phyloP scores from a whole-genome alignment of 2,888 invertebrate species.

The Pyrgus malvae region DNA sequence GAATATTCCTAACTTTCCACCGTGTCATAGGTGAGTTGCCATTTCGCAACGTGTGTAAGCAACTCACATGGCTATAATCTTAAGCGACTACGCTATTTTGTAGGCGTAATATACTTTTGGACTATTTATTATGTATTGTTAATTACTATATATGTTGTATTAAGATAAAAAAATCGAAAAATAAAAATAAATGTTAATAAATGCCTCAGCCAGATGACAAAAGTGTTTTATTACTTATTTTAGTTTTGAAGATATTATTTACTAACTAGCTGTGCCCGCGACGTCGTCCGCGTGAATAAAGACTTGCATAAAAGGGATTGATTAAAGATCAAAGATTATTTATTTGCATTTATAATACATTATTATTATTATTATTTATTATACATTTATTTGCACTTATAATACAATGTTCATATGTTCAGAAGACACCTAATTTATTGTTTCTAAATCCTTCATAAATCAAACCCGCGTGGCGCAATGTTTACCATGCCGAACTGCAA shows the following conservation, averaged over 20 bases:
- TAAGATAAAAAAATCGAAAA: slow-evolving; percentile 78
- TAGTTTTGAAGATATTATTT: background rate
- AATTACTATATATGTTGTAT: slow-evolving; percentile 83
- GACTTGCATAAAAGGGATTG: too few species aligned
- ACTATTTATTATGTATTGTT: slow-evolving; percentile 83
- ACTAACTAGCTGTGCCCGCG: too few species aligned
- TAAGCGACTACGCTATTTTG: slow-evolving; percentile 82
- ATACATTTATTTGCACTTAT: too few species aligned
- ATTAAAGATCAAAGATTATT: too few species aligned
- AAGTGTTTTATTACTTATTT: slow-evolving; percentile 52
- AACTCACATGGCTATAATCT: slow-evolving; percentile 80
- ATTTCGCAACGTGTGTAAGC: slow-evolving; percentile 63
- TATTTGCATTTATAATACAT: too few species aligned
- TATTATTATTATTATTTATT: too few species aligned
- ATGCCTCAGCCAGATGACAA: slow-evolving; percentile 80
- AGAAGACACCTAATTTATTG: too few species aligned
- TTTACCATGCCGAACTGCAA: too few species aligned
- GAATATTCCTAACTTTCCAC: slow-evolving; percentile 64
- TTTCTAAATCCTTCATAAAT: too few species aligned
- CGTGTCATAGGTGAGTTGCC: slow-evolving; percentile 71
- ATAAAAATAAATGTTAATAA: slow-evolving; percentile 83
- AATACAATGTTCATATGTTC: too few species aligned
- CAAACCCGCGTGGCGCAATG: too few species aligned
- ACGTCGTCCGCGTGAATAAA: too few species aligned
- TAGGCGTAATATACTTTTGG: slow-evolving; percentile 83